Base-by-base conservation (phyloP, 2,888 invertebrate genomes). In the Coelinius sp. region DNA sequence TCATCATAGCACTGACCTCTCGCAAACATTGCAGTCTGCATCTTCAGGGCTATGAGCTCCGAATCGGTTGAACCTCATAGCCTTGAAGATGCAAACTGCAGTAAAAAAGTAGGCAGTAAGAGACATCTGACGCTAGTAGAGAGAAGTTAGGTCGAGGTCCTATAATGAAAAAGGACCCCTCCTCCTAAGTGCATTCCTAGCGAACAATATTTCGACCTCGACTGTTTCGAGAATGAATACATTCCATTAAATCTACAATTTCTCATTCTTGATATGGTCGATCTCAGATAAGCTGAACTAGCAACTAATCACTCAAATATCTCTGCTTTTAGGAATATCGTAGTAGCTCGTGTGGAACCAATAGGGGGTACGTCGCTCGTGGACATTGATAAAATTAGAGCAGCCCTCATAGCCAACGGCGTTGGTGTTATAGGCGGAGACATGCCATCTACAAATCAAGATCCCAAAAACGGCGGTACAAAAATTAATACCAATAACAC, bases 311-410 rank as follows among this genome's bases (percentile, higher is more conserved):
- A 24, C 46, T 38, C 27, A 12, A 59, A 71, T 77, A n/a, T 5
- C 5, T 5, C 10, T 20, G 20, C 14, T 7, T 20, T 49, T 44
- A 88, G 88, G 71, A 88, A 85, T 44, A 81, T 87, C 7, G 84
- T 88, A 10, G 81, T 87, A 1, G 88, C 88, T 3, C 81, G 83
- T 1, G 86, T 88, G 1, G 86, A 88, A 67, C 85, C 86, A 68
- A 83, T 76, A 10, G 81, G 80, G 7, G 85, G 82, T 52, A 81
- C 85, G 1, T 79, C 83, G 4, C 70, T 88, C 12, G 87, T 88
- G 1, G 88, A 88, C n/a, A 82, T 88, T 12, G 85, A 86, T 69
- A 86, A 83, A 77, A 87, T 88, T 73, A 80, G 84, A 7, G 80
- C 83, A 27, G 82, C 81, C 10, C 76, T 87, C 44, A 85, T 84